These are phyloP conservation scores for Scaptomyza pallida DNA, from an alignment of 1,140 invertebrate species.

Conservation along the genomic window DNA sequence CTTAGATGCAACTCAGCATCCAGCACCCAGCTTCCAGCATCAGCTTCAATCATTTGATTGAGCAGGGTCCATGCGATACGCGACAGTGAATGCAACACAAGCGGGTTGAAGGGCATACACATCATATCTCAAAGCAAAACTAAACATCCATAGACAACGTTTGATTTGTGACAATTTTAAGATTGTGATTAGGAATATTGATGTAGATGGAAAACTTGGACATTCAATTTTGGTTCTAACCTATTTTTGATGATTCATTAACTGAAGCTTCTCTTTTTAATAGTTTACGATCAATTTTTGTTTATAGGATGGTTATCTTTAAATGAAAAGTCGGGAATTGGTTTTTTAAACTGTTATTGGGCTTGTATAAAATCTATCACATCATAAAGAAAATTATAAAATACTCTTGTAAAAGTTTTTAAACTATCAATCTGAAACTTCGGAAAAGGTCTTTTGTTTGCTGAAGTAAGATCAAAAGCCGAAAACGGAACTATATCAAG, in stretches of 20 bases:
- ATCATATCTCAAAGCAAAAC: slow-evolving; percentile 33
- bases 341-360: no score
- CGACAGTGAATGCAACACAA: slow-evolving; percentile 62
- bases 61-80: slow-evolving; percentile 68
- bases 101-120: slow-evolving; percentile 10
- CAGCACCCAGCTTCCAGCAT: no score
- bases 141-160: slow-evolving; percentile 56
- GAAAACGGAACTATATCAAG: no score
- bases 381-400: no score
- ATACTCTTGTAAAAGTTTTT: no score
- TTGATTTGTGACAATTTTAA: slow-evolving; percentile 33
- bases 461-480: no score
- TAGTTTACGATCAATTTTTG: no score
- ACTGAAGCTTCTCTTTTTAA: background rate
- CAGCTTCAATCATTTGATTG: slow-evolving; percentile 67
- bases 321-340: no score
- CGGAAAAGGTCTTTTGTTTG: no score
- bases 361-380: no score
- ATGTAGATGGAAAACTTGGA: background rate
- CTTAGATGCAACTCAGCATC: slow-evolving; percentile 57
- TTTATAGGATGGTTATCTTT: no score
- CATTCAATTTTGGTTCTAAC: background rate
- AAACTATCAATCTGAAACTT: no score
- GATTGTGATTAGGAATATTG: background rate
- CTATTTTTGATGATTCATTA: background rate